These are phyloP conservation scores for Pitta sordida DNA, from an alignment of 2,113 vertebrate genomes.

Conservation along the genomic window DNA sequence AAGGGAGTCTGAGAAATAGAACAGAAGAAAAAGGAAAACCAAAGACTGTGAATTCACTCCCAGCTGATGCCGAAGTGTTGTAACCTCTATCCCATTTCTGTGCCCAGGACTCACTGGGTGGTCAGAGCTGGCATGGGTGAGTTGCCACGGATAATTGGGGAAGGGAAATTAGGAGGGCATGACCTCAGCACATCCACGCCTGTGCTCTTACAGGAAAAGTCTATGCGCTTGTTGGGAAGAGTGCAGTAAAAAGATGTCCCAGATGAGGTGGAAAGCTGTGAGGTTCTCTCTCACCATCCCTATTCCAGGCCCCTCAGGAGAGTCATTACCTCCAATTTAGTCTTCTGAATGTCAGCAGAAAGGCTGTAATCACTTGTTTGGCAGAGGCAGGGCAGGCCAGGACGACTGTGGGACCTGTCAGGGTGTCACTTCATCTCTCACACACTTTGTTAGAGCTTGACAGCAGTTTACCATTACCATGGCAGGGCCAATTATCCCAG, in stretches of 20 bases:
- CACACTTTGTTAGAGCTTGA: slow-evolving; percentile 13
- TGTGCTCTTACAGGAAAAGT: background rate
- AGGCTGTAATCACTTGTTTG: background rate
- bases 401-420: background rate
- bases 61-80: background rate
- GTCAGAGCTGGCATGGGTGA: background rate
- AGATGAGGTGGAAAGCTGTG: background rate
- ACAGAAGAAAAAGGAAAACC: background rate
- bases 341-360: slow-evolving; percentile 15
- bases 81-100: background rate
- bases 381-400: background rate
- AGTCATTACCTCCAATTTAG: slow-evolving; percentile 31
- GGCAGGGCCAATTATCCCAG: slow-evolving; percentile 60
- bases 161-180: background rate
- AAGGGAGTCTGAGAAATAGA: background rate
- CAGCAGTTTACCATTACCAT: background rate
- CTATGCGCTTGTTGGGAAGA: background rate
- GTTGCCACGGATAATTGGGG: background rate
- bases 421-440: slow-evolving; percentile 8
- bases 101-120: background rate
- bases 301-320: background rate
- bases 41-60: background rate
- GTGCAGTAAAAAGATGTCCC: background rate
- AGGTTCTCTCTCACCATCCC: background rate
- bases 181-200: background rate